phyloP scores from a whole-genome alignment of 2,888 invertebrate species.

The Heterodera filipjevi region DNA sequence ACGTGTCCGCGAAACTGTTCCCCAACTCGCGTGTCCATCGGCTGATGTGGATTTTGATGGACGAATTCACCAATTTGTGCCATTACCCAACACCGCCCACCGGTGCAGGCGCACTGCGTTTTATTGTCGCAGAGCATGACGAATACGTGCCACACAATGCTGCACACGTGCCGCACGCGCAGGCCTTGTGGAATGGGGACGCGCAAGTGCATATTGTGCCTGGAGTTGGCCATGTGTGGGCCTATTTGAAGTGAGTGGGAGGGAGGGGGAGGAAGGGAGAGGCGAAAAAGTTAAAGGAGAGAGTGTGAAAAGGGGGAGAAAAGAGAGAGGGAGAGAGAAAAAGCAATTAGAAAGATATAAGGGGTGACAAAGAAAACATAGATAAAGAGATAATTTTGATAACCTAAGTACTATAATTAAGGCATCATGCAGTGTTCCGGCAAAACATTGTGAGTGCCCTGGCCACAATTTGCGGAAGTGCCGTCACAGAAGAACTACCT shows the following conservation, averaged over 20 bases:
- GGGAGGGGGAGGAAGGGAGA: neutral
- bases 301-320: no score
- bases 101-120: constrained; percentile 86
- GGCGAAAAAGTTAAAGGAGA: neutral
- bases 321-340: neutral
- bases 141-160: constrained; percentile 46
- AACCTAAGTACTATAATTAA: no score
- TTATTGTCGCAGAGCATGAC: constrained; percentile 70
- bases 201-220: constrained; percentile 48
- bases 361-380: no score
- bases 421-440: constrained; percentile 1
- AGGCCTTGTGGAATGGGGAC: constrained; percentile 53
- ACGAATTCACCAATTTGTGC: constrained; percentile 93
- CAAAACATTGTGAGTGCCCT: neutral
- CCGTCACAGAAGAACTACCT: neutral
- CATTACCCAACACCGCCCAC: constrained; percentile 80
- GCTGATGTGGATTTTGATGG: constrained; percentile 95
- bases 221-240: constrained; percentile 53
- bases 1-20: neutral
- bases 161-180: constrained; percentile 32
- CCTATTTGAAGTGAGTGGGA: constrained; percentile 14
- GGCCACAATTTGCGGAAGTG: neutral
- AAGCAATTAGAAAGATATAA: no score
- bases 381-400: no score
- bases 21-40: constrained; percentile 32